Evolutionary conservation across 2,888 invertebrate species (phyloP), one percentile per base, ranked within the genome.

Genomic region (Phyto melanocephala): DNA sequence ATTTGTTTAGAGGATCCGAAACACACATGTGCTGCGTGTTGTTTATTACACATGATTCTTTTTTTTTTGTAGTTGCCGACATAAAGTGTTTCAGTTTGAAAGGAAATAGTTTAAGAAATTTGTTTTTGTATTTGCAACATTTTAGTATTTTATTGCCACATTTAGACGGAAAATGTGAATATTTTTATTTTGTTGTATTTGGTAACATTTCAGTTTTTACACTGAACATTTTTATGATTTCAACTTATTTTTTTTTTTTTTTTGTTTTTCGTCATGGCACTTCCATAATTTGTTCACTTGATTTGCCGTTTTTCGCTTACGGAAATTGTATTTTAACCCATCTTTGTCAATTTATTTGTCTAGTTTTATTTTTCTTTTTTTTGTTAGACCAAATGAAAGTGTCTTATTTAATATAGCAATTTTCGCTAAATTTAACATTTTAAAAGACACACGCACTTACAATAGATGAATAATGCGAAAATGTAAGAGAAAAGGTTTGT

Each of bases 251-350:
- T 40, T 42, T 37, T 33, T 24, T 45, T 47, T 56, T 17, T 62
- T 24, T 47, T n/a, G 3, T 56, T 22, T 45, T 56, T 15, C 10
- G 37, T 17, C 15, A 24, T 67, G 65, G 60, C 22, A 8, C 22
- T 65, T 62, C 40, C 22, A 42, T 62, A 37, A 42, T 37, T 35
- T 76, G n/a, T 70, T 20, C 33, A 11, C 8, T 74, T 28, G 42
- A 33, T 60, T 56, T 67, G 40, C 1, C 50, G 65, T 68, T 56
- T 60, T 78, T 45, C 50, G 8, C 40, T 67, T 17, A 54, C 80
- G 75, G 80, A 80, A 80, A 80, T 75, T 63, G 63, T 70, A 75
- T 65, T 63, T 80, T 75, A 80, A 80, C 70, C 75, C 80, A 80
- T 80, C 70, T 56, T 60, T 40, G 63, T 47, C 42, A 70, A 45